phyloP scores from a whole-genome alignment of 2,888 invertebrate species.

The Cryptosula pallasiana region DNA sequence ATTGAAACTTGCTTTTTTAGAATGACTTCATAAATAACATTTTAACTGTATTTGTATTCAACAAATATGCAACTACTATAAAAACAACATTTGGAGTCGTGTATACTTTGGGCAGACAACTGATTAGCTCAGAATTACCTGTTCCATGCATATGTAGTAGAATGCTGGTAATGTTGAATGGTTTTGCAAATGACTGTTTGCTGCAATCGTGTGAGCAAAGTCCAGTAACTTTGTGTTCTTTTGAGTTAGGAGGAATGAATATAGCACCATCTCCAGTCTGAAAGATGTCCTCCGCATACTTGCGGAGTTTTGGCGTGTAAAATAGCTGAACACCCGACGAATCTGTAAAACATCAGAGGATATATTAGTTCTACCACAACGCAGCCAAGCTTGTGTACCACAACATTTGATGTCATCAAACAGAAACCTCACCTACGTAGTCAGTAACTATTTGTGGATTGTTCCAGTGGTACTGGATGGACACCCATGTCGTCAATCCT shows the following conservation, averaged over 20 bases:
- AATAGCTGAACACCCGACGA: slow-evolving; percentile 35
- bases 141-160: slow-evolving; percentile 37
- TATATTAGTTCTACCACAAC: too few relatives aligned
- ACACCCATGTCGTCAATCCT: slow-evolving; percentile 26
- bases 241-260: slow-evolving; percentile 33
- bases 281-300: slow-evolving; percentile 32
- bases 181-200: slow-evolving; percentile 26
- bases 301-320: slow-evolving; percentile 32
- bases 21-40: too few relatives aligned
- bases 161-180: slow-evolving; percentile 30
- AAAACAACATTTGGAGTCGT: too few relatives aligned
- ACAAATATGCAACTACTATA: too few relatives aligned
- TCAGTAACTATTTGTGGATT: slow-evolving; percentile 30
- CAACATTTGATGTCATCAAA: too few relatives aligned
- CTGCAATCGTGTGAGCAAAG: slow-evolving; percentile 29
- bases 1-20: too few relatives aligned
- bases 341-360: slow-evolving; percentile 28
- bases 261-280: slow-evolving; percentile 32
- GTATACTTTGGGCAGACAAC: too few relatives aligned
- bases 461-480: slow-evolving; percentile 36
- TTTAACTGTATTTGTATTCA: too few relatives aligned
- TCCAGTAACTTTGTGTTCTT: slow-evolving; percentile 23
- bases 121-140: slow-evolving; percentile 30
- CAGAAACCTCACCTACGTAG: slow-evolving; percentile 27
- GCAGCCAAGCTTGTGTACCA: too few relatives aligned